Conservation (phyloP, 2,888 invertebrate genomes). For the Atrina japonica region DNA sequence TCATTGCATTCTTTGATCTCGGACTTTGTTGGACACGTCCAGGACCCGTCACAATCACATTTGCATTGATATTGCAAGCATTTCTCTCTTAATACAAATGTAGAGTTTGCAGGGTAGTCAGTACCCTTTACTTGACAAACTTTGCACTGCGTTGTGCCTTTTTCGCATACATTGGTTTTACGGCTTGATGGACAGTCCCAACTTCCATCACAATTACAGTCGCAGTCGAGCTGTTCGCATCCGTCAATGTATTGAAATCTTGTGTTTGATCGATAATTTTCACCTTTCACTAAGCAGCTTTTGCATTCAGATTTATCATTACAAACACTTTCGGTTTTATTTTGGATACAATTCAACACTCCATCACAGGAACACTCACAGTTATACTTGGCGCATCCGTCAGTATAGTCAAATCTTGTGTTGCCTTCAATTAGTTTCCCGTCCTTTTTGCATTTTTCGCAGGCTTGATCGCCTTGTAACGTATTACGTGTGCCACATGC, state of each 20-base stretch:
- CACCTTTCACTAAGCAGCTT: slow-evolving; percentile 48
- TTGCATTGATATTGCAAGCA: slow-evolving; percentile 63
- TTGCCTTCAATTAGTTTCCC: slow-evolving; percentile 39
- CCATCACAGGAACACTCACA: slow-evolving; percentile 60
- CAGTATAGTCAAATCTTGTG: slow-evolving; percentile 42
- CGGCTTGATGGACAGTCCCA: slow-evolving; percentile 54
- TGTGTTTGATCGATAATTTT: slow-evolving; percentile 32
- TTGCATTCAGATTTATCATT: slow-evolving; percentile 37
- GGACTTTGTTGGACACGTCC: slow-evolving; percentile 43
- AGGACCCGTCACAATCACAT: slow-evolving; percentile 61
- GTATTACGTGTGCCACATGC: slow-evolving; percentile 3
- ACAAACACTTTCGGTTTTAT: slow-evolving; percentile 49
- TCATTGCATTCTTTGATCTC: no score
- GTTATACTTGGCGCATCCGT: slow-evolving; percentile 54
- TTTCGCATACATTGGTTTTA: slow-evolving; percentile 49
- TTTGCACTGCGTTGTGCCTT: slow-evolving; percentile 29
- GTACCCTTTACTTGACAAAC: slow-evolving; percentile 34
- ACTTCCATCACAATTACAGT: slow-evolving; percentile 57
- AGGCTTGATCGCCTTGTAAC: slow-evolving; percentile 31
- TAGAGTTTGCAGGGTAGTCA: slow-evolving; percentile 45
- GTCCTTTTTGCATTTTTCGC: slow-evolving; percentile 50
- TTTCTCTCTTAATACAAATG: slow-evolving; percentile 58
- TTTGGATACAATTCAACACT: slow-evolving; percentile 52
- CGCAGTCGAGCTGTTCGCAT: slow-evolving; percentile 56
- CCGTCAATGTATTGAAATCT: slow-evolving; percentile 49